Evolutionary conservation across 2,113 vertebrate species (phyloP).

Genomic region (Chroicocephalus ridibundus): DNA sequence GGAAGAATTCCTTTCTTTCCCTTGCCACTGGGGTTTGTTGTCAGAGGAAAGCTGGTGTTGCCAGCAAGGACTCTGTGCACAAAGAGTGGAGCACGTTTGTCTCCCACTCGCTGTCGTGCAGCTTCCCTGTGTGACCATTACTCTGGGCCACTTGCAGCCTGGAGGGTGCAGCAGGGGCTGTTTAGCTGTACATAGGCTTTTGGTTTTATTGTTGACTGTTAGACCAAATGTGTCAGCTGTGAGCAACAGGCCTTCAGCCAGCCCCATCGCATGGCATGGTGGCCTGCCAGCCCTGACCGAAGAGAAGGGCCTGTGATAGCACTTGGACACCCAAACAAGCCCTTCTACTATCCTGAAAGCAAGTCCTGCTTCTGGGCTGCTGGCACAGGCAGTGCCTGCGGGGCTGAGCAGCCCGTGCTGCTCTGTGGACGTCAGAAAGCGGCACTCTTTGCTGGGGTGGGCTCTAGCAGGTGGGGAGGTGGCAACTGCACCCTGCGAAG

Average conservation of each 20-base stretch:
- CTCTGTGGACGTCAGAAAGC: not conserved
- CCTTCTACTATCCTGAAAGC: not conserved
- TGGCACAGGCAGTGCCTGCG: accelerated
- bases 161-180: not conserved
- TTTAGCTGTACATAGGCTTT: conserved; percentile 14
- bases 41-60: not conserved
- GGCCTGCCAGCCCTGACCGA: not conserved
- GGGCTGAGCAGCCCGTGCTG: accelerated
- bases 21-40: not conserved
- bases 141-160: not conserved
- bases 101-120: not conserved
- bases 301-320: not conserved
- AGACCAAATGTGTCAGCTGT: not conserved
- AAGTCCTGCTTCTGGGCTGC: not conserved
- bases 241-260: not conserved
- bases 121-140: not conserved
- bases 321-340: not conserved
- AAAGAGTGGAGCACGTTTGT: not conserved
- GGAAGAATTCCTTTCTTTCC: not conserved
- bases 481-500: not conserved
- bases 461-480: accelerated
- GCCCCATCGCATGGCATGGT: accelerated
- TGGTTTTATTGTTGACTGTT: conserved; percentile 15
- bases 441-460: accelerated
- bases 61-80: not conserved